Evolutionary conservation across 1,140 invertebrate genomes (phyloP).

Genomic region (Rhopalosiphum padi): DNA sequence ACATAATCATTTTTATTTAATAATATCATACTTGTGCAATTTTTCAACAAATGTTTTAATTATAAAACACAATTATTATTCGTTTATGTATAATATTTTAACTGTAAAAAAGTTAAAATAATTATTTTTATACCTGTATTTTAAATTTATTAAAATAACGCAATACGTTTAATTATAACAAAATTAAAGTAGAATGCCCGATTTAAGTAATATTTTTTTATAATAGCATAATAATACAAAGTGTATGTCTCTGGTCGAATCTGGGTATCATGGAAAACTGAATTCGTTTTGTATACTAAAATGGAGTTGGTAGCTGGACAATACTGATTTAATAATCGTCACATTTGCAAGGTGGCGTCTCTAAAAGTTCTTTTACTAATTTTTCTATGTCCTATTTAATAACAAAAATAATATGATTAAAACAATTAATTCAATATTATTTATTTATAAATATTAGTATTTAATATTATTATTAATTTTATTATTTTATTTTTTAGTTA

Average conservation of each 20-base stretch:
- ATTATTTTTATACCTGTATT: neutral
- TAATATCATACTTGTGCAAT: neutral
- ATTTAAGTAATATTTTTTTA: neutral
- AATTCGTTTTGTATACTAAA: neutral
- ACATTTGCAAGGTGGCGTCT: neutral
- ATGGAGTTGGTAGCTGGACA: neutral
- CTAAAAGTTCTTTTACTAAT: neutral
- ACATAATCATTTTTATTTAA: conserved; percentile 13
- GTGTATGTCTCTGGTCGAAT: neutral
- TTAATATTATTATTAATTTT: no score
- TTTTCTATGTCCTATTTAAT: neutral
- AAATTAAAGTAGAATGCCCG: neutral
- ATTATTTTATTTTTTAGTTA: no score
- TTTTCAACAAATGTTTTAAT: neutral
- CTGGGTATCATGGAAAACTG: neutral
- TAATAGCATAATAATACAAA: neutral
- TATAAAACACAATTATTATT: neutral
- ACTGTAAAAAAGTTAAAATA: neutral
- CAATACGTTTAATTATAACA: neutral
- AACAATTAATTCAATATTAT: neutral
- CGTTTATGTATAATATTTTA: neutral
- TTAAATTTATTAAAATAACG: neutral
- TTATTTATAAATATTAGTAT: no score
- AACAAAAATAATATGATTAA: neutral
- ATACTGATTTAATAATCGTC: neutral